Conservation (phyloP, 2,888 invertebrate species). For the Noctua fimbriata region DNA sequence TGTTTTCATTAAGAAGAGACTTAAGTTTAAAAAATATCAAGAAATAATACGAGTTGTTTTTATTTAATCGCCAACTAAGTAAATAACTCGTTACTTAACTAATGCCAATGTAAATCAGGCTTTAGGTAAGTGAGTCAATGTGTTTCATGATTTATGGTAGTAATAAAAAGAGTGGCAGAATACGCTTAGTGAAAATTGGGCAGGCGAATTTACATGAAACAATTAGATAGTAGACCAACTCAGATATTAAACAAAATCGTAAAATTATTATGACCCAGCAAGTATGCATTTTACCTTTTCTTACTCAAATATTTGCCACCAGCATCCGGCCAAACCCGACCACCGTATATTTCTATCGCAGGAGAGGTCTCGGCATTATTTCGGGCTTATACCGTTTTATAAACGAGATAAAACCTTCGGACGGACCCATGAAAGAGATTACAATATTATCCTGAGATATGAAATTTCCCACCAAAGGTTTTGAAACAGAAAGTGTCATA, state of each 20-base stretch:
- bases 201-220: neutral
- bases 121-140: no score
- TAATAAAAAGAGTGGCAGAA: neutral
- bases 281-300: constrained; percentile 4
- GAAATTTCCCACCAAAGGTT: constrained; percentile 56
- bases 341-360: constrained; percentile 48
- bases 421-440: constrained; percentile 62
- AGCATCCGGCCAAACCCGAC: constrained; percentile 1
- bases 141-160: no score
- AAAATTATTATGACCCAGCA: neutral
- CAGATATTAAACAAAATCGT: neutral
- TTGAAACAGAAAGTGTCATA: constrained; percentile 58
- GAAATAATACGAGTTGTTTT: no score
- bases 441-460: constrained; percentile 64
- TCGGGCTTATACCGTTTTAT: constrained; percentile 69
- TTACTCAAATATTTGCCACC: constrained; percentile 13
- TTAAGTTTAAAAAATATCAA: no score
- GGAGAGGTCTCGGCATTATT: constrained; percentile 67
- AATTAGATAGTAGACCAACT: neutral
- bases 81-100: no score
- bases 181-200: neutral
- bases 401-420: constrained; percentile 69
- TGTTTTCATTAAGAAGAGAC: no score
- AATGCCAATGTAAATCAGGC: no score
- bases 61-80: no score